A percentile compares a stretch with the other conserved stretches of the same genome.
These are phyloP conservation scores for Poecilia latipinna DNA, from an alignment of 2,113 vertebrate species.

Conservation along the genomic window DNA sequence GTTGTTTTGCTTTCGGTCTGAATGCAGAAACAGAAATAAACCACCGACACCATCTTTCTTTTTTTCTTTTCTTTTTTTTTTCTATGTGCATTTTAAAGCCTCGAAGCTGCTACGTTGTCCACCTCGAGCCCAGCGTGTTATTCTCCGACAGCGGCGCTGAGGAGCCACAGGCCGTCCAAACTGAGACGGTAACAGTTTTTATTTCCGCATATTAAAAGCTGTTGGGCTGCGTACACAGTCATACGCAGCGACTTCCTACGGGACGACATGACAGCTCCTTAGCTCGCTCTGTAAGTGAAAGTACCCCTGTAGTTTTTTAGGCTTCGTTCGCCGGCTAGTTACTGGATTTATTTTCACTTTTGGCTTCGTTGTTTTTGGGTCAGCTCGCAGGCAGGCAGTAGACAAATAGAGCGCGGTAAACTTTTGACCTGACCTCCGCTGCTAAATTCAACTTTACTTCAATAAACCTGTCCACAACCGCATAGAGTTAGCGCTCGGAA, in stretches of 20 bases:
- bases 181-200: constrained; percentile 55
- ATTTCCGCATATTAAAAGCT: constrained; percentile 64
- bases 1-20: constrained; percentile 99
- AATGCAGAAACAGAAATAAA: constrained; percentile 80
- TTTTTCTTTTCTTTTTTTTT: constrained; percentile 77
- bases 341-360: constrained; percentile 72
- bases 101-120: constrained; percentile 1
- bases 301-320: constrained; percentile 37
- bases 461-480: neutral
- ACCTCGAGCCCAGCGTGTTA: neutral
- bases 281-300: constrained; percentile 57
- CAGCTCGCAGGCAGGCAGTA: neutral
- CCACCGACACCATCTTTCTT: constrained; percentile 78
- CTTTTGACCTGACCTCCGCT: neutral
- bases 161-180: constrained; percentile 42
- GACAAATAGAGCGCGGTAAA: constrained; percentile 6
- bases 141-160: constrained; percentile 1
- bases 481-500: neutral
- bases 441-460: constrained; percentile 3
- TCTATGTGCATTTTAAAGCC: constrained; percentile 38
- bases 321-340: constrained; percentile 14
- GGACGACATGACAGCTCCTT: constrained; percentile 49
- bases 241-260: constrained; percentile 26
- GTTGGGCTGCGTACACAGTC: neutral
- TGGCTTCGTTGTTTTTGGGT: constrained; percentile 29